phyloP scores from a whole-genome alignment of 2,888 invertebrate genomes.

The Leucania comma region DNA sequence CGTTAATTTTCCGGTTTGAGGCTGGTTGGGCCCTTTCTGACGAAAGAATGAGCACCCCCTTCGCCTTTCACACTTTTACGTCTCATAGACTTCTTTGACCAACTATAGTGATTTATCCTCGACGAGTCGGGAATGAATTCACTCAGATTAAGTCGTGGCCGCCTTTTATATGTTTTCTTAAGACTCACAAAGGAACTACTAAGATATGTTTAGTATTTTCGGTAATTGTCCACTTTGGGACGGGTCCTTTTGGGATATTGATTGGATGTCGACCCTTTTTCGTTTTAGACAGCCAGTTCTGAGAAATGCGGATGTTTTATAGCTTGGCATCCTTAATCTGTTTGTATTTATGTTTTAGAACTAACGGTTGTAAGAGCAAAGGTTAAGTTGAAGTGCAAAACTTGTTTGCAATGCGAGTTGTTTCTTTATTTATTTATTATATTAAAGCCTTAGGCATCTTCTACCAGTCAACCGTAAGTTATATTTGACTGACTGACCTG shows the following conservation, averaged over 20 bases:
- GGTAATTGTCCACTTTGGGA: slow-evolving; percentile 48
- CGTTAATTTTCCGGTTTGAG: slow-evolving; percentile 87
- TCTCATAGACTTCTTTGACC: slow-evolving; percentile 73
- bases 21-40: slow-evolving; percentile 65
- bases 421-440: too few relatives aligned
- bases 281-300: slow-evolving; percentile 10
- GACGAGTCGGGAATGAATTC: slow-evolving; percentile 72
- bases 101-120: slow-evolving; percentile 71
- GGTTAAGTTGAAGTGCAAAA: not conserved
- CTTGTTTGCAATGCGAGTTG: too few relatives aligned
- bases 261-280: slow-evolving; percentile 47
- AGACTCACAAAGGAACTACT: slow-evolving; percentile 59
- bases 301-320: slow-evolving; percentile 18
- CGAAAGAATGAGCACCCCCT: slow-evolving; percentile 67
- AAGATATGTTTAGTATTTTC: slow-evolving; percentile 62
- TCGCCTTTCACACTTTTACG: slow-evolving; percentile 74
- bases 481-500: too few relatives aligned
- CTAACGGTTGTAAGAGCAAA: not conserved
- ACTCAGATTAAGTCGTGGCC: slow-evolving; percentile 69
- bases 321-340: not conserved
- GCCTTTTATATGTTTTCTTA: slow-evolving; percentile 61
- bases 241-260: slow-evolving; percentile 37
- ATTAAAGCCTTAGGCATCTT: too few relatives aligned
- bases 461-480: too few relatives aligned
- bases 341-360: not conserved